Percentiles rank a stretch among this genome's conserved stretches.
phyloP scores from a whole-genome alignment of 2,113 vertebrate species.

The Oenanthe oenanthe region DNA sequence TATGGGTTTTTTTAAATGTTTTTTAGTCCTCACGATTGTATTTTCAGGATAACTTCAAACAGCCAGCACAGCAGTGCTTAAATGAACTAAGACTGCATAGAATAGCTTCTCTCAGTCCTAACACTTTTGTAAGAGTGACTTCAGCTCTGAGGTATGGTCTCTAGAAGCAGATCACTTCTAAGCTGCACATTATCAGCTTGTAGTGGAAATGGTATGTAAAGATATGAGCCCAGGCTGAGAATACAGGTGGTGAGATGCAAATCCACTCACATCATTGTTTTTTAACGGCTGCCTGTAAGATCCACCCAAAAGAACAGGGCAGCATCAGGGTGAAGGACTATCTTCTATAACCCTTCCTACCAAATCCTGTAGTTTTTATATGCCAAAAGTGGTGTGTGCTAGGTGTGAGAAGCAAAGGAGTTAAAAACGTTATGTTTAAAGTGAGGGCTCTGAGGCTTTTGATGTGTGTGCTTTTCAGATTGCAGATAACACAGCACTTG shows the following conservation, averaged over 20 bases:
- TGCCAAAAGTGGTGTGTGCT: accelerated
- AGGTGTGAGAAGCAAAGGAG: accelerated
- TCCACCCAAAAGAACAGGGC: not conserved
- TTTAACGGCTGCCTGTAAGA: not conserved
- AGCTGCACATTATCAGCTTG: not conserved
- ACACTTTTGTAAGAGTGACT: not conserved
- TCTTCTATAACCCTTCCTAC: not conserved
- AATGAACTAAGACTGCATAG: not conserved
- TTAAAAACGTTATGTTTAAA: not conserved
- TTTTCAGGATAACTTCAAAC: not conserved
- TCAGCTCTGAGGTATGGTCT: not conserved
- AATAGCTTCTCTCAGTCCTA: not conserved
- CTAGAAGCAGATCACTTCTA: not conserved
- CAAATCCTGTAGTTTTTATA: not conserved
- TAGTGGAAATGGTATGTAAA: not conserved
- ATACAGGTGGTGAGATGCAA: accelerated
- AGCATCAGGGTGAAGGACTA: not conserved
- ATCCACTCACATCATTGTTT: not conserved
- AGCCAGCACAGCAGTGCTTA: not conserved
- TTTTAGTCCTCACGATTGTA: not conserved
- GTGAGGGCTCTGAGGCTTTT: not conserved
- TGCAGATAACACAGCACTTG: not conserved
- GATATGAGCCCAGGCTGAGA: accelerated
- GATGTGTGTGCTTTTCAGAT: accelerated
- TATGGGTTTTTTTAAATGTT: not conserved